phyloP scores from a whole-genome alignment of 2,888 invertebrate species.

The Lathronympha strigana region DNA sequence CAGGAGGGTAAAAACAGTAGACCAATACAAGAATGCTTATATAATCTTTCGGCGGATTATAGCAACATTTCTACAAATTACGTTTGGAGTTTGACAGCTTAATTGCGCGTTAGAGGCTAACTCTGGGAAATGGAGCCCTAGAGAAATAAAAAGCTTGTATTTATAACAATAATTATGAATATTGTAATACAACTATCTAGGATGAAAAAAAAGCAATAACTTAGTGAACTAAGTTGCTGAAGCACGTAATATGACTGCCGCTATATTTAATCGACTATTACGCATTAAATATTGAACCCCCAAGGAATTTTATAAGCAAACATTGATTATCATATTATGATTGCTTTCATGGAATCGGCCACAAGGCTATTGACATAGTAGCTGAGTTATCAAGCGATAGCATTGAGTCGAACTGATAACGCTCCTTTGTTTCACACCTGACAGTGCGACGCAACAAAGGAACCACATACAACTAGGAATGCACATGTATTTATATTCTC shows the following conservation, averaged over 20 bases:
- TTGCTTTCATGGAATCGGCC: conserved; percentile 54
- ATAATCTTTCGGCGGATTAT: too few relatives aligned
- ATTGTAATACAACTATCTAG: too few relatives aligned
- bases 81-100: too few relatives aligned
- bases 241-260: not conserved
- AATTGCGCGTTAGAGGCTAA: too few relatives aligned
- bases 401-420: conserved; percentile 41
- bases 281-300: conserved; percentile 6
- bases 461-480: conserved; percentile 1
- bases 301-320: conserved; percentile 30
- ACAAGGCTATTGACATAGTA: conserved; percentile 56
- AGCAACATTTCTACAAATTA: too few relatives aligned
- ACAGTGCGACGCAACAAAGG: conserved; percentile 29
- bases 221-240: too few relatives aligned
- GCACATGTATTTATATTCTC: not conserved
- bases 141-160: too few relatives aligned
- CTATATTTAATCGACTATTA: not conserved
- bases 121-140: too few relatives aligned
- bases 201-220: too few relatives aligned
- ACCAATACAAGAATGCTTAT: too few relatives aligned
- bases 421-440: conserved; percentile 39
- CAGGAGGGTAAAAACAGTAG: too few relatives aligned
- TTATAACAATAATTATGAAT: too few relatives aligned
- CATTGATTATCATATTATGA: conserved; percentile 43
- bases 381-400: conserved; percentile 51